Conservation (phyloP, 2,113 vertebrate species). For the Formicarius rufipectus region DNA sequence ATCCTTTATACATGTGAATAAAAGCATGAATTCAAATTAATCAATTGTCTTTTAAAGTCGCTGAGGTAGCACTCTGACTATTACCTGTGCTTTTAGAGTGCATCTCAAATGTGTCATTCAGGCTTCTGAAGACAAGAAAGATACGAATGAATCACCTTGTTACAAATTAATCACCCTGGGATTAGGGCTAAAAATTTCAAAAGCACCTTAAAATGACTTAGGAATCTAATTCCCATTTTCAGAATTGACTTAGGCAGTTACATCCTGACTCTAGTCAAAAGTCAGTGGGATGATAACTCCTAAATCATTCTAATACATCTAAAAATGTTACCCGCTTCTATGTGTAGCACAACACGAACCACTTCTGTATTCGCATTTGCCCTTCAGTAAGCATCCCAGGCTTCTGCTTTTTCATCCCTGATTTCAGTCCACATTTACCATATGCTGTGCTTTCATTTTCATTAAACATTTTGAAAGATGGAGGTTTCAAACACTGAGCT, state of each 20-base stretch:
- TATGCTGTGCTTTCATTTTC: constrained; percentile 37
- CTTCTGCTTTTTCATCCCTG: constrained; percentile 1
- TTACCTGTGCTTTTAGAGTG: constrained; percentile 61
- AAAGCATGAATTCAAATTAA: constrained; percentile 64
- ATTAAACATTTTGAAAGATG: constrained; percentile 60
- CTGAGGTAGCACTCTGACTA: constrained; percentile 58
- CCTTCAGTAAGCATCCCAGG: neutral
- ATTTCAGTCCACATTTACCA: constrained; percentile 40
- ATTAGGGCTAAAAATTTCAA: constrained; percentile 56
- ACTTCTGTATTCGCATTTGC: neutral
- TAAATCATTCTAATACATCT: constrained; percentile 49
- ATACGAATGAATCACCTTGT: constrained; percentile 49
- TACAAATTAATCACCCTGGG: constrained; percentile 56
- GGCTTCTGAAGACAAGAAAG: constrained; percentile 43
- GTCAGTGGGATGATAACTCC: constrained; percentile 42
- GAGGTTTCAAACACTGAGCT: constrained; percentile 42
- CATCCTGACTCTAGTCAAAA: constrained; percentile 37
- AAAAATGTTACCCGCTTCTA: constrained; percentile 11
- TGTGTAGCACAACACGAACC: neutral
- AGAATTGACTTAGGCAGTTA: constrained; percentile 48
- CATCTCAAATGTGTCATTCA: constrained; percentile 55
- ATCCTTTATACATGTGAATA: constrained; percentile 8
- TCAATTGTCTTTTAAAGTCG: constrained; percentile 56
- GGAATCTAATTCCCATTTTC: constrained; percentile 60
- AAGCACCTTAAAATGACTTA: constrained; percentile 60